Evolutionary conservation across 2,797 vertebrate genomes (phyloP).

Genomic region (Centropyge bicolor): DNA sequence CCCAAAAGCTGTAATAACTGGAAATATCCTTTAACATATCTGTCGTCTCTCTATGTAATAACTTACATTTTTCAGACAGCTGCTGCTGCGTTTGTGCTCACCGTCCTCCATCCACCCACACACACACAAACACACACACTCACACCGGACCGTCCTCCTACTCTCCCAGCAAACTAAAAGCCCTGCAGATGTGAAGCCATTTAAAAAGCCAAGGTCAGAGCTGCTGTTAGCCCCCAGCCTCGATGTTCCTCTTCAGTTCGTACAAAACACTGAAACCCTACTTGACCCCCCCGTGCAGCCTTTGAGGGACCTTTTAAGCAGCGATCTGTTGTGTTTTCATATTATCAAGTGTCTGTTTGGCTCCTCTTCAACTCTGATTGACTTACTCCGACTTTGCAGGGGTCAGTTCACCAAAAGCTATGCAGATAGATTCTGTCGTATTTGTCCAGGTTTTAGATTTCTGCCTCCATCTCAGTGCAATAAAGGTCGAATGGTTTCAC

Average conservation of each 20-base stretch:
- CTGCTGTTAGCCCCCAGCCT: slow-evolving; percentile 23
- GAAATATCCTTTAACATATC: neutral
- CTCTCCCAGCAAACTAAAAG: neutral
- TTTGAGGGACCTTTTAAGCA: neutral
- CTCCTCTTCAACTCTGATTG: neutral
- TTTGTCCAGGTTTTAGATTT: neutral
- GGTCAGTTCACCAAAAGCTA: neutral
- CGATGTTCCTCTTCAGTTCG: neutral
- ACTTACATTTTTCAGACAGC: slow-evolving; percentile 19
- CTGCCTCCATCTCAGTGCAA: neutral
- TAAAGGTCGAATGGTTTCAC: neutral
- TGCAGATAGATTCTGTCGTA: neutral
- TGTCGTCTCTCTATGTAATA: neutral
- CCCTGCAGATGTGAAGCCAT: slow-evolving; percentile 27
- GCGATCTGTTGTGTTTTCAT: neutral
- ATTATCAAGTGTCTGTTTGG: neutral
- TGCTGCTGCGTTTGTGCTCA: slow-evolving; percentile 4
- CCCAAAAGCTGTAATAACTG: neutral
- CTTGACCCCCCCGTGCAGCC: slow-evolving; percentile 19
- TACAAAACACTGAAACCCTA: neutral
- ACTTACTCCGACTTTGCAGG: neutral
- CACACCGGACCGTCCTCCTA: neutral
- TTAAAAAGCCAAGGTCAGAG: slow-evolving; percentile 45
- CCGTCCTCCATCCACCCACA: slow-evolving; percentile 3
- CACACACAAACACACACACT: slow-evolving; percentile 11